Percentiles rank a stretch among this genome's conserved stretches.
Conservation (phyloP, 2,797 vertebrate genomes). For the Acanthurus tractus region DNA sequence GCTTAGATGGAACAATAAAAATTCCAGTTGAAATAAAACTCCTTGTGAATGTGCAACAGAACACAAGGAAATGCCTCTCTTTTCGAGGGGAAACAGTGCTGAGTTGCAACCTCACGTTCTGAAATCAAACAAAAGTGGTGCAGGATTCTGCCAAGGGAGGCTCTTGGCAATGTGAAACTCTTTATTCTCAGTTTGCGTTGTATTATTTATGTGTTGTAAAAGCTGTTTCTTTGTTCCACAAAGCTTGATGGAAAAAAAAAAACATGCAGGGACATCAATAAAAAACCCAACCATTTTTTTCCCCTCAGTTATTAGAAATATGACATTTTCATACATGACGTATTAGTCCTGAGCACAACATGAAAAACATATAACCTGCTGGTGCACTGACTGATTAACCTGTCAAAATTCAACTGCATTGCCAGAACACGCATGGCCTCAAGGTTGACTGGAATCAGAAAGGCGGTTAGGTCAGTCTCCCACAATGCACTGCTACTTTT, state of each 20-base stretch:
- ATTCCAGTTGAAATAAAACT: conserved; percentile 52
- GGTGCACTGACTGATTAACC: conserved; percentile 60
- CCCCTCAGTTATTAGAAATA: conserved; percentile 20
- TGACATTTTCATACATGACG: conserved; percentile 24
- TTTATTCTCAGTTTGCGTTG: conserved; percentile 44
- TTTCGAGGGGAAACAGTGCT: conserved; percentile 34
- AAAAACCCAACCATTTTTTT: background rate
- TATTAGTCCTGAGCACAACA: conserved; percentile 26
- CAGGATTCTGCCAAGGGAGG: conserved; percentile 46
- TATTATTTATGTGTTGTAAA: conserved; percentile 45
- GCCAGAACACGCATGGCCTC: conserved; percentile 34
- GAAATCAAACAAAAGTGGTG: conserved; percentile 45
- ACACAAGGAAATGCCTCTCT: conserved; percentile 29
- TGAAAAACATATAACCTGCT: conserved; percentile 28
- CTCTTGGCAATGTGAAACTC: conserved; percentile 47
- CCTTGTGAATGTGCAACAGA: conserved; percentile 30
- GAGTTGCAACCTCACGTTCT: conserved; percentile 53
- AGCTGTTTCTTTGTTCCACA: conserved; percentile 3
- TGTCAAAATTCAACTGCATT: conserved; percentile 50
- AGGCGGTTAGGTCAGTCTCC: conserved; percentile 48
- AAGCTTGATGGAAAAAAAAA: background rate
- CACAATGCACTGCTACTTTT: conserved; percentile 23
- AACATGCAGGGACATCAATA: conserved; percentile 1
- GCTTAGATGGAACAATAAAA: conserved; percentile 40
- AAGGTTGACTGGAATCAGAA: conserved; percentile 52